Evolutionary conservation across 2,797 vertebrate genomes (phyloP).

Genomic region (Hephaestus fuliginosus): DNA sequence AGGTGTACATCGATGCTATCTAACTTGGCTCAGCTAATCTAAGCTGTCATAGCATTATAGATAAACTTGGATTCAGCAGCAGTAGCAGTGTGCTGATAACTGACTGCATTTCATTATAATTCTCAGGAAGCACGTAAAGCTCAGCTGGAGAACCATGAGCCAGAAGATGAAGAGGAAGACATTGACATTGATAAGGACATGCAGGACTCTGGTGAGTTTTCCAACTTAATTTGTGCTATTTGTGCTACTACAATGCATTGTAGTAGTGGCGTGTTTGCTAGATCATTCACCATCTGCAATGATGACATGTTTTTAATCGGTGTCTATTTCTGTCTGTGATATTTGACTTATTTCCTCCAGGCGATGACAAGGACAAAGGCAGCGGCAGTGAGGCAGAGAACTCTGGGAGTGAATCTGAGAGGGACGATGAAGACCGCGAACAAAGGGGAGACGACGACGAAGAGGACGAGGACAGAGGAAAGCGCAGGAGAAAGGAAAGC

Average conservation of each 20-base stretch:
- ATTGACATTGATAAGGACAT: conserved; percentile 90
- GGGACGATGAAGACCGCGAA: conserved; percentile 85
- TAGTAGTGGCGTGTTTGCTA: background rate
- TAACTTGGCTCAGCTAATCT: background rate
- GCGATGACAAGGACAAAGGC: conserved; percentile 90
- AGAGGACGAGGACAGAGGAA: conserved; percentile 74
- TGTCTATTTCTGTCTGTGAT: background rate
- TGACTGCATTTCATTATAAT: conserved; percentile 9
- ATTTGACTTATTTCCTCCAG: conserved; percentile 64
- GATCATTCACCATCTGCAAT: background rate
- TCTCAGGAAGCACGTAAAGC: conserved; percentile 93
- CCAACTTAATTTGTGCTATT: background rate
- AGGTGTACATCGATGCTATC: background rate
- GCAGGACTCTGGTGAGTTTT: conserved; percentile 89
- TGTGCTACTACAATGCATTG: background rate
- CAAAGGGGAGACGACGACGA: conserved; percentile 68
- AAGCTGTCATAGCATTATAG: background rate
- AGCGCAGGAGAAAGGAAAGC: conserved; percentile 75
- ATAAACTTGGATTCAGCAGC: background rate
- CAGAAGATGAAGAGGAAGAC: conserved; percentile 96
- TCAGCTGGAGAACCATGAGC: conserved; percentile 97
- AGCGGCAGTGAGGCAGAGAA: conserved; percentile 92
- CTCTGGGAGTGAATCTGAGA: conserved; percentile 86
- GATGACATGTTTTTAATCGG: background rate
- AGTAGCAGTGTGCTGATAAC: background rate